A percentile compares a stretch with the other conserved stretches of the same genome.
Evolutionary conservation across 2,888 invertebrate species (phyloP).

Genomic region (Torymus texanus): DNA sequence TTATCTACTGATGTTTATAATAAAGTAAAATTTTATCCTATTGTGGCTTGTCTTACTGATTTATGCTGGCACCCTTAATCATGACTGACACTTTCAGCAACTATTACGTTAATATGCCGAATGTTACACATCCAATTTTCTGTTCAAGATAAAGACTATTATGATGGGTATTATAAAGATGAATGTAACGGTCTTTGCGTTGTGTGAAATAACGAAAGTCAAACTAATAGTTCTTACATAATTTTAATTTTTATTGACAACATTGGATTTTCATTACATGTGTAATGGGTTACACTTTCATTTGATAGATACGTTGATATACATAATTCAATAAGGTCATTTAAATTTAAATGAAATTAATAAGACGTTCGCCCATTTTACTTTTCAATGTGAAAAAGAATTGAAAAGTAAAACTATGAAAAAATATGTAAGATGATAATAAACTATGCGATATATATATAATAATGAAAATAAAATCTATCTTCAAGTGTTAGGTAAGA

Average conservation of each 20-base stretch:
- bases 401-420: conserved; percentile 3
- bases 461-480: conserved; percentile 15
- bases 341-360: conserved; percentile 43
- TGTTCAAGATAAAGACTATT: too few relatives aligned
- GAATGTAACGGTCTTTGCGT: too few relatives aligned
- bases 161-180: too few relatives aligned
- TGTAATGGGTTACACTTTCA: conserved; percentile 58
- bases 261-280: conserved; percentile 74
- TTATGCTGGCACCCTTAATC: neutral
- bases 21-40: conserved; percentile 47
- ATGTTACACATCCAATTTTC: too few relatives aligned
- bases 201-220: neutral
- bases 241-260: conserved; percentile 74
- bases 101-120: too few relatives aligned
- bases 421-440: conserved; percentile 9
- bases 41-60: neutral
- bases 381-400: conserved; percentile 9
- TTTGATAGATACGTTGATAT: conserved; percentile 66
- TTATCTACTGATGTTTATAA: conserved; percentile 40
- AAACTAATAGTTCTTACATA: conserved; percentile 60
- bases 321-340: conserved; percentile 58
- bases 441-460: too few relatives aligned
- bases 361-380: conserved; percentile 9
- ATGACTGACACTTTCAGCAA: too few relatives aligned
- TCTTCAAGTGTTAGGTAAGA: neutral